phyloP scores from a whole-genome alignment of 2,888 invertebrate genomes.

The Eudasyphora cyanicolor region DNA sequence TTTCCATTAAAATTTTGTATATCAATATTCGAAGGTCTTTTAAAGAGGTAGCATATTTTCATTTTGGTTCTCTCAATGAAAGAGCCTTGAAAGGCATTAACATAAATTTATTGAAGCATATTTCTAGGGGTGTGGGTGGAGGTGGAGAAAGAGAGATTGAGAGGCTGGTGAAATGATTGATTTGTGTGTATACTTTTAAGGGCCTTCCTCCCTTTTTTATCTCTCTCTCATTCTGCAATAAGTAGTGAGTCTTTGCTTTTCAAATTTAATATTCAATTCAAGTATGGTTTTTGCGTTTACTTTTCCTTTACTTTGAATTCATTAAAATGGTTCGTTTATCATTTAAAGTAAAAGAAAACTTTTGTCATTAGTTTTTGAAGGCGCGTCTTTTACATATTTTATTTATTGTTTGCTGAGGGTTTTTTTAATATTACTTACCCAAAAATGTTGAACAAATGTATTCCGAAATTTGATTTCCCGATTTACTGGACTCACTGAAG shows the following conservation, averaged over 20 bases:
- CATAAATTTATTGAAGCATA: conserved; percentile 51
- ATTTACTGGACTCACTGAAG: conserved; percentile 99
- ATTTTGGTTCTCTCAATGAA: not conserved
- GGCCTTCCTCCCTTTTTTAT: not conserved
- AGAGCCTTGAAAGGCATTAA: conserved; percentile 35
- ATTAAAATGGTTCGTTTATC: not conserved
- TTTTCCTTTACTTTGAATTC: not conserved
- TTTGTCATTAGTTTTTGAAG: not conserved
- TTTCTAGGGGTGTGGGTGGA: no score
- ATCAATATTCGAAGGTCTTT: conserved; percentile 25
- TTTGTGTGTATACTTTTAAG: not conserved
- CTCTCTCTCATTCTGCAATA: no score
- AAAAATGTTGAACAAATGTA: conserved; percentile 99
- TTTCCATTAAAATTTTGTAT: not conserved
- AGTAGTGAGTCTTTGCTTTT: no score
- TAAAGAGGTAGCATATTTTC: conserved; percentile 23
- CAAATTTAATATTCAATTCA: not conserved
- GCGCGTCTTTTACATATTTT: no score
- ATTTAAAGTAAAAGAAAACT: not conserved
- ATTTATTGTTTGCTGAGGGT: conserved; percentile 2
- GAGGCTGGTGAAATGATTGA: conserved; percentile 38
- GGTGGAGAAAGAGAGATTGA: no score
- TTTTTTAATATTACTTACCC: conserved; percentile 85
- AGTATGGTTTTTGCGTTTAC: not conserved
- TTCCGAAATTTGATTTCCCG: conserved; percentile 99